These are phyloP conservation scores for Cervus canadensis DNA, from an alignment of 2,113 vertebrate species.

Conservation along the genomic window DNA sequence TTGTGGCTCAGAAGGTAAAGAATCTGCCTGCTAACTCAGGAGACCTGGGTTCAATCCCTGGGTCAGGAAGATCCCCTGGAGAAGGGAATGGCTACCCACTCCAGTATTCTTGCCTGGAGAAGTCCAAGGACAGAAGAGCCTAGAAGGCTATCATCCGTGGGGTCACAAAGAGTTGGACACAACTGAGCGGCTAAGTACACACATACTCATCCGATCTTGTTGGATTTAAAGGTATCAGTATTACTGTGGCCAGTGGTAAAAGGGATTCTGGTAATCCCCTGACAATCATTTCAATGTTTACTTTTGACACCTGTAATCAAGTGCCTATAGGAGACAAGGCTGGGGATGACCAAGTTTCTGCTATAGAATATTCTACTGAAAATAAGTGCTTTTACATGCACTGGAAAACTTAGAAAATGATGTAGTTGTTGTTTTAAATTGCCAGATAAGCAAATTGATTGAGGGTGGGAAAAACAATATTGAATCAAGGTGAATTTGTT, in stretches of 20 bases:
- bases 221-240: not conserved
- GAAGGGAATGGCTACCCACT: not conserved
- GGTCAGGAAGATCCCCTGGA: not conserved
- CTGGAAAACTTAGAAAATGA: not conserved
- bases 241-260: not conserved
- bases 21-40: not conserved
- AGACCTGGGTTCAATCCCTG: not conserved
- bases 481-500: not conserved
- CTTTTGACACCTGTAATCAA: not conserved
- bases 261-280: not conserved
- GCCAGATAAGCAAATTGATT: not conserved
- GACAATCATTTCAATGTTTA: not conserved
- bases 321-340: not conserved
- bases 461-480: not conserved
- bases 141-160: not conserved
- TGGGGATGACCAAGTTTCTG: not conserved
- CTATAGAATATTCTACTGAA: not conserved
- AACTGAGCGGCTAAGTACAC: not conserved
- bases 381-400: not conserved
- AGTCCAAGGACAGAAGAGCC: not conserved
- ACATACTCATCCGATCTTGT: not conserved
- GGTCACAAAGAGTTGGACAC: not conserved
- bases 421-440: not conserved
- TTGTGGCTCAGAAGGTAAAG: not conserved
- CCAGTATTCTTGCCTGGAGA: not conserved